A percentile compares a stretch with the other conserved stretches of the same genome.
Conservation (phyloP, 2,888 invertebrate species). For the Drosophila tanythrix region DNA sequence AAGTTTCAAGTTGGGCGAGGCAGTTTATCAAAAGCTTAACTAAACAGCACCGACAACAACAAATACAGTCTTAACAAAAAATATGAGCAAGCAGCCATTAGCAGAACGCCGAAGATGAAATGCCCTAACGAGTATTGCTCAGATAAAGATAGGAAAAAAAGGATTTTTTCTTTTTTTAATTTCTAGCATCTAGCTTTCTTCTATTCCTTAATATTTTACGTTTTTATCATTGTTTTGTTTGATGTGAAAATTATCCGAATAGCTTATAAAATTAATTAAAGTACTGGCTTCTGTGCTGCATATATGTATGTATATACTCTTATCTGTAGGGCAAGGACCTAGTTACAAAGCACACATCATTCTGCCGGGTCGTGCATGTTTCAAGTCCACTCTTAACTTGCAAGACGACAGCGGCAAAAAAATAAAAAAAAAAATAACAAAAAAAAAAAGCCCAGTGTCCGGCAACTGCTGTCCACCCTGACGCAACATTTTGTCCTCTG, state of each 20-base stretch:
- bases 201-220: neutral
- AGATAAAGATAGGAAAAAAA: neutral
- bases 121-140: neutral
- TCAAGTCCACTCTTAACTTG: conserved; percentile 77
- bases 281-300: neutral
- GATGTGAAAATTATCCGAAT: neutral
- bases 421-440: neutral
- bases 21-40: conserved; percentile 79
- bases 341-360: conserved; percentile 62
- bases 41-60: conserved; percentile 45
- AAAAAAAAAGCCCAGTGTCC: conserved; percentile 26
- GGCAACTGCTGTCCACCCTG: conserved; percentile 12
- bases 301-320: conserved; percentile 9
- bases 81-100: neutral
- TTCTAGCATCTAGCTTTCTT: neutral
- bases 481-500: conserved; percentile 30
- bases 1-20: conserved; percentile 39
- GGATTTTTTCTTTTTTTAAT: neutral
- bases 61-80: conserved; percentile 21
- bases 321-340: conserved; percentile 23
- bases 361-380: conserved; percentile 73
- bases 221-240: neutral
- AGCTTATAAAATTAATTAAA: neutral
- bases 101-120: neutral
- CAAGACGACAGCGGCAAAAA: conserved; percentile 42